A percentile compares a stretch with the other conserved stretches of the same genome.
Conservation (phyloP, 1,140 invertebrate species). For the Micrasema minimum region DNA sequence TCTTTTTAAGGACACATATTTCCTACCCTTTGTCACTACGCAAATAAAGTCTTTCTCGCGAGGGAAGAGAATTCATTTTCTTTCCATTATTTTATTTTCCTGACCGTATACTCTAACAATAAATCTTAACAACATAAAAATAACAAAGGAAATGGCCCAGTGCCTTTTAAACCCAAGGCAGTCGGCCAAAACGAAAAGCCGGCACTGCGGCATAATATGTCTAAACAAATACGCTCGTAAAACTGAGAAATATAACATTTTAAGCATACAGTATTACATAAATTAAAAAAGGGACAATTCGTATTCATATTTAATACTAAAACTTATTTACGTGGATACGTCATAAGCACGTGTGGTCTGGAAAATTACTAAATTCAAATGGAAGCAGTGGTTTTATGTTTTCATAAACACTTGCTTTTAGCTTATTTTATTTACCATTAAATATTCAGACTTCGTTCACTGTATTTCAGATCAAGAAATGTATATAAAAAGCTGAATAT, state of each 20-base stretch:
- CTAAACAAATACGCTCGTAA: slow-evolving; percentile 41
- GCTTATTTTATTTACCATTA: too few relatives aligned
- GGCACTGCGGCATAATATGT: slow-evolving; percentile 51
- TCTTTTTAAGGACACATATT: slow-evolving; percentile 25
- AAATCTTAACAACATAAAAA: slow-evolving; percentile 53
- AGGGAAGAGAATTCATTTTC: slow-evolving; percentile 41
- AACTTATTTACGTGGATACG: neutral
- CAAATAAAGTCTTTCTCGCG: slow-evolving; percentile 39
- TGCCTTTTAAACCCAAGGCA: slow-evolving; percentile 53
- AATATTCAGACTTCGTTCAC: too few relatives aligned
- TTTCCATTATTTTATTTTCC: slow-evolving; percentile 48
- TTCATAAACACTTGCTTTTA: too few relatives aligned
- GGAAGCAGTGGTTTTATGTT: too few relatives aligned
- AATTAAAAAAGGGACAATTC: slow-evolving; percentile 21
- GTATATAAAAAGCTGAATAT: too few relatives aligned
- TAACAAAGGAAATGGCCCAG: slow-evolving; percentile 53
- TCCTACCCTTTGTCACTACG: slow-evolving; percentile 38
- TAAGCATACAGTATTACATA: slow-evolving; percentile 32
- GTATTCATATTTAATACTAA: neutral
- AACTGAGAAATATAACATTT: slow-evolving; percentile 37
- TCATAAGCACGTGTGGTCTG: neutral
- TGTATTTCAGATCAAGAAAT: too few relatives aligned
- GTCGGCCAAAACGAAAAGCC: slow-evolving; percentile 53
- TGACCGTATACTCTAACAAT: slow-evolving; percentile 50
- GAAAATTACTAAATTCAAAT: too few relatives aligned